Evolutionary conservation across 1,140 invertebrate species (phyloP), one percentile per base, ranked within the genome.

Genomic region (Papilio polytes): DNA sequence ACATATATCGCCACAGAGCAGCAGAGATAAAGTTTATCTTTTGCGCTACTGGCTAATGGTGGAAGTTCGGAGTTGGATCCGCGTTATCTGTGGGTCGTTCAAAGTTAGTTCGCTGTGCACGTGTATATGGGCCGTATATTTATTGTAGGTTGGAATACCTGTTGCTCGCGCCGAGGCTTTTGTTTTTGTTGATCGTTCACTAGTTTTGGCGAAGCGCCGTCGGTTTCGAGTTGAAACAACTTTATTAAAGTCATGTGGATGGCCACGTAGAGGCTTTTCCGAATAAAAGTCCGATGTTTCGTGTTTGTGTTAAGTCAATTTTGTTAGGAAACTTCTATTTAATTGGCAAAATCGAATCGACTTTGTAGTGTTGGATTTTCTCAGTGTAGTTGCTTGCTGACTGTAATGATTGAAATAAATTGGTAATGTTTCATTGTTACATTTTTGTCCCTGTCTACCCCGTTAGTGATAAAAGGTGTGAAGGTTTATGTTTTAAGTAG

Each of bases 181-280:
- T 93, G 91, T 93, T 93, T 93, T 93, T 92, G 89, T 91, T 92
- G 89, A 89, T 90, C 86, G 87, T 85, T 84, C 70, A 83, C 86
- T 88, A 89, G 89, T 88, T 88, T 90, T 82, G 88, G 87, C 82
- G 82, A 66, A 81, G 80, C 81, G 53, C 56, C 76, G 56, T 78
- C 77, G 77, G 77, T 46, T 78, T 63, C 53, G 53, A 78, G 77
- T 78, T 78, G 77, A 66, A 84, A 86, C 84, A 82, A 86, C 83
- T 86, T 88, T 88, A 85, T 85, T 88, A 86, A 70, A 81, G 80
- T 77, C 74, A 78, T 56, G 56, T 63, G 77, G 77, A 78, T 78
- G 56, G 56, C 77, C 56, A 78, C 77, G 56, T 22, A 78, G 77
- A 63, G 56, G 56, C 53, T 44, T 77, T 77, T 22, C 77, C 77